Base-by-base conservation (phyloP, 1,140 invertebrate genomes). In the Lepidostoma basale region DNA sequence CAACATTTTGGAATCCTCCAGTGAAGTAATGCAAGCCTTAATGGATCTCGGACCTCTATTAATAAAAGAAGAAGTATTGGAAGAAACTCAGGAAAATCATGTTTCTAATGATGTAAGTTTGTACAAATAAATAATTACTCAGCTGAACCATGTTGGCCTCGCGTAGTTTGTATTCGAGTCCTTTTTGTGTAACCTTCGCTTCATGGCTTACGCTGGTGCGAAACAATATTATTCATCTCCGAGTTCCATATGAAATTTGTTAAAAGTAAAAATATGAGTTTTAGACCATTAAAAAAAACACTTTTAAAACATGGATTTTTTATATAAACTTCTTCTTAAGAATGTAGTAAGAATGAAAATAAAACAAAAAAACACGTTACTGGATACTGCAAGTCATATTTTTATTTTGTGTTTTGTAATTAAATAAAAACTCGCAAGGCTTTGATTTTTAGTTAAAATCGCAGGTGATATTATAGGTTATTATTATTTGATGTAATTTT, bases 1-100 rank as follows among this genome's bases (percentile, higher is more conserved):
- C 28, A 65, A 52, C 62, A 39, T 65, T 65, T 65, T 65, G 62
- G 47, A 52, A 65, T 30, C 62, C 62, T 42, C 47, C 14, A 66
- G 25, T 58, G 81, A 82, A 66, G 81, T 81, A 36, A 79, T 82
- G 74, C 77, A 78, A 16, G 79, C 79, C 33, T 74, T 82, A 58
- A 81, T 81, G 79, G 81, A 82, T 70, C 74, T 82, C 8, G 81
- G 77, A 20, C 79, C 81, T 25, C 75, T 81, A 60, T 78, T 82
- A 68, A 80, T 82, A 70, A 82, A 82, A 65, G 80, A 82, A 65
- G 81, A 82, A 74, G 74, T 71, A 22, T 75, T 75, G 1, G 81
- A 82, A 20, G 80, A 81, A 25, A 72, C 77, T 1, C 59, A 67
- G 2, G 77, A 75, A 22, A 63, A 65, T 1, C 58, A 62, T 9